Evolutionary conservation across 2,888 invertebrate species (phyloP), one percentile per base, ranked within the genome.

Genomic region (Teleiodes luculella): DNA sequence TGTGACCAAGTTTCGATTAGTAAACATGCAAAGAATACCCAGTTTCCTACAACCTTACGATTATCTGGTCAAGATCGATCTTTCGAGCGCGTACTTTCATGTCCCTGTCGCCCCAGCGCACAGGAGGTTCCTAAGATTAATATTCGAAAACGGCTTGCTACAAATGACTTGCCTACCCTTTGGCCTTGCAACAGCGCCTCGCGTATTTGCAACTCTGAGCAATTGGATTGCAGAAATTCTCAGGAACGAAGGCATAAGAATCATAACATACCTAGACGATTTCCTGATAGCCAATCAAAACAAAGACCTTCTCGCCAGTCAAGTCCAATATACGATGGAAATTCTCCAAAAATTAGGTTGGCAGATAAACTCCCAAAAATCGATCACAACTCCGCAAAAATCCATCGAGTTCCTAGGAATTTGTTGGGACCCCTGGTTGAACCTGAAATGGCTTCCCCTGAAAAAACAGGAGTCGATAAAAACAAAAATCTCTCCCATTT

Each of bases 111-210:
- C 57, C 16, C 14, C 52, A 1, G 54, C 57, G 7, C 63, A 69
- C 33, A 57, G 64, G 18, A 47, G 51, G 31, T 59, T 60, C 39
- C 56, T 68, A 8, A 56, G 59, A 24, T 50, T 67, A 13, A 31
- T 59, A 1, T 66, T 63, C 62, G 46, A 57, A 30, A 33, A 52
- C 45, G 55, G 59, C 13, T 8, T 48, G 2, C 14, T 49, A 48
- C 31, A 65, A 58, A 65, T 65, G 64, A 64, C 64, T 14, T 59
- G 65, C 54, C 59, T 66, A 36, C 66, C 65, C 28, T 68, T 65
- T 47, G 68, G 66, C 30, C 58, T 66, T 13, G 56, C 59, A 43
- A 57, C 60, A 37, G 67, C 67, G 4, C 66, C 66, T 16, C 54
- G 57, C 24, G 59, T 31, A 37, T 67, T 69, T 45, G 55, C 64